These are phyloP conservation scores for Mus spretus DNA, from an alignment of 2,797 vertebrate genomes.

Conservation along the genomic window DNA sequence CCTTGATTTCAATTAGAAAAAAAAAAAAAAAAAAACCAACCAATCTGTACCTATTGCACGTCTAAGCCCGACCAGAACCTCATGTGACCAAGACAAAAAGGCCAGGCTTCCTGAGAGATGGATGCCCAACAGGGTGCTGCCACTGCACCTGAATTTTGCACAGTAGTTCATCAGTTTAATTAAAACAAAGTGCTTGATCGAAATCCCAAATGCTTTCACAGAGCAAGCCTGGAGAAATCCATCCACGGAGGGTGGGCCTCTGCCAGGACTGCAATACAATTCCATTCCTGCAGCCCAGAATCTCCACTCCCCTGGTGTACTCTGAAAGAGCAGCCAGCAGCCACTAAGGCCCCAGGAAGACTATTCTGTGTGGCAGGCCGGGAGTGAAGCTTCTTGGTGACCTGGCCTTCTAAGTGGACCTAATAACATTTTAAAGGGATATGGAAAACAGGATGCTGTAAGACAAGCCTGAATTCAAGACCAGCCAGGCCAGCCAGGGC, in stretches of 20 bases:
- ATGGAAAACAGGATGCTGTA: neutral
- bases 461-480: neutral
- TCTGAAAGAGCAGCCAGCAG: neutral
- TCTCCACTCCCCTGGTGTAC: conserved; percentile 67
- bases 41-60: neutral
- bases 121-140: neutral
- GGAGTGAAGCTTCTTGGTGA: neutral
- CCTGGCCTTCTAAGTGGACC: neutral
- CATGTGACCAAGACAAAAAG: conserved; percentile 21
- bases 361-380: neutral
- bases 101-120: neutral
- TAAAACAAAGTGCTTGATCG: conserved; percentile 65
- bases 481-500: neutral
- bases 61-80: conserved; percentile 11
- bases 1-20: neutral
- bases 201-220: conserved; percentile 37
- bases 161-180: conserved; percentile 80
- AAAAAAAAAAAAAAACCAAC: neutral
- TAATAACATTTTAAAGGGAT: conserved; percentile 13
- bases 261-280: conserved; percentile 74
- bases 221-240: conserved; percentile 42
- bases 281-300: conserved; percentile 72
- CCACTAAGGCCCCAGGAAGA: neutral
- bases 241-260: conserved; percentile 54
- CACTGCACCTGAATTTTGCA: conserved; percentile 58